Conservation (phyloP, 2,113 vertebrate species). For the Piaya cayana region DNA sequence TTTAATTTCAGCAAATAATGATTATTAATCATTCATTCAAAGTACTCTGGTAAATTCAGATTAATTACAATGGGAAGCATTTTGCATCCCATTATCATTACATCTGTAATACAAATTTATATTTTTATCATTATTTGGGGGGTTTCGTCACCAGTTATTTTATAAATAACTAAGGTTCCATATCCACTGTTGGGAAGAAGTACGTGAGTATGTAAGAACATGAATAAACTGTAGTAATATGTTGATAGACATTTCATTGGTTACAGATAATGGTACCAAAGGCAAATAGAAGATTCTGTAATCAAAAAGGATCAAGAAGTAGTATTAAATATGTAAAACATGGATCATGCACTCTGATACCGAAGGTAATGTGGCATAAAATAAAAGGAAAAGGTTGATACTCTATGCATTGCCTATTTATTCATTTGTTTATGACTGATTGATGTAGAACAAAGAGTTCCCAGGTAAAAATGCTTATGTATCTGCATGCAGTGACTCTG, state of each 20-base stretch:
- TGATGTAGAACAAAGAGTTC: conserved; percentile 48
- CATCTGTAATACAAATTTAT: background rate
- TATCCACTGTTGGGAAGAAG: background rate
- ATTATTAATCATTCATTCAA: background rate
- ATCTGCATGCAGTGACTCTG: conserved; percentile 61
- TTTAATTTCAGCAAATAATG: background rate
- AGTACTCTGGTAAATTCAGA: background rate
- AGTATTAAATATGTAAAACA: background rate
- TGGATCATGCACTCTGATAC: background rate
- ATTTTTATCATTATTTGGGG: background rate
- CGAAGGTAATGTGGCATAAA: conserved; percentile 19
- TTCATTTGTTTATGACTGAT: conserved; percentile 31
- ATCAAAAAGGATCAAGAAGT: background rate
- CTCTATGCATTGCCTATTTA: background rate
- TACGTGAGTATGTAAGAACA: background rate
- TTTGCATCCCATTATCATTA: background rate
- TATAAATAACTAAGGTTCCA: background rate
- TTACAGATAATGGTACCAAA: conserved; percentile 19
- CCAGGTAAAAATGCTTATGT: conserved; percentile 63
- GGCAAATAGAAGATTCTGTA: background rate
- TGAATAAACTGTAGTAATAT: background rate
- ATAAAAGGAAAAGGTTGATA: conserved; percentile 16
- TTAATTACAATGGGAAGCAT: background rate
- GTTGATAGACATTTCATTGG: background rate
- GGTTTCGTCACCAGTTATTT: background rate